Conservation (phyloP, 2,113 vertebrate genomes). For the Gambusia affinis region DNA sequence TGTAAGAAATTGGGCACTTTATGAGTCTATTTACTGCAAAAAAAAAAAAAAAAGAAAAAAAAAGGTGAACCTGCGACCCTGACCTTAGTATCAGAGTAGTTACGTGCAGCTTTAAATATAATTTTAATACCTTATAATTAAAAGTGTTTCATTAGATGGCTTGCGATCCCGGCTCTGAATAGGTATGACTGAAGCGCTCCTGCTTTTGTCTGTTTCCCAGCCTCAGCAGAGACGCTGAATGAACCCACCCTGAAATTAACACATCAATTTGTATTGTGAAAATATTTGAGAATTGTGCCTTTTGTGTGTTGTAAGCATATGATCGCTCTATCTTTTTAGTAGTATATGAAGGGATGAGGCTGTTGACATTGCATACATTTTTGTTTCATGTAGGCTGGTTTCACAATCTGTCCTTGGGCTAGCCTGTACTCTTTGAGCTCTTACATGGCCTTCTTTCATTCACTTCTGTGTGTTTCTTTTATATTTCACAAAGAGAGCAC, state of each 20-base stretch:
- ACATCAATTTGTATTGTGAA: constrained; percentile 6
- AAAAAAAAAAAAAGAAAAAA: no score
- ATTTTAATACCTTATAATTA: constrained; percentile 17
- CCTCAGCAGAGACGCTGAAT: constrained; percentile 15
- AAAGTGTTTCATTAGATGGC: constrained; percentile 10
- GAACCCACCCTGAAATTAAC: not conserved
- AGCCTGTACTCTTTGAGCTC: constrained; percentile 12
- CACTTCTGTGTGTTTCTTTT: constrained; percentile 9
- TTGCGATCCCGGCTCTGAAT: constrained; percentile 30
- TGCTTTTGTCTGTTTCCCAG: constrained; percentile 4
- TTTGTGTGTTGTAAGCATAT: constrained; percentile 13
- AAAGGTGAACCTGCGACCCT: not conserved
- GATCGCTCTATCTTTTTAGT: constrained; percentile 35
- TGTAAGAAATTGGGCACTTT: not conserved
- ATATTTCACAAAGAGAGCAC: not conserved
- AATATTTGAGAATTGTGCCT: not conserved
- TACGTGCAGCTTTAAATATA: constrained; percentile 1
- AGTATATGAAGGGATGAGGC: not conserved
- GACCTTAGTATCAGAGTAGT: constrained; percentile 15
- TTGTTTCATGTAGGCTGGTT: constrained; percentile 23
- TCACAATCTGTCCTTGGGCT: constrained; percentile 44
- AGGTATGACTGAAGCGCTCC: not conserved
- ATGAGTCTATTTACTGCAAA: not conserved
- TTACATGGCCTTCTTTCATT: constrained; percentile 13
- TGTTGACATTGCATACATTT: not conserved